Conservation (phyloP, 1,140 invertebrate genomes). For the Ganaspis sp. region DNA sequence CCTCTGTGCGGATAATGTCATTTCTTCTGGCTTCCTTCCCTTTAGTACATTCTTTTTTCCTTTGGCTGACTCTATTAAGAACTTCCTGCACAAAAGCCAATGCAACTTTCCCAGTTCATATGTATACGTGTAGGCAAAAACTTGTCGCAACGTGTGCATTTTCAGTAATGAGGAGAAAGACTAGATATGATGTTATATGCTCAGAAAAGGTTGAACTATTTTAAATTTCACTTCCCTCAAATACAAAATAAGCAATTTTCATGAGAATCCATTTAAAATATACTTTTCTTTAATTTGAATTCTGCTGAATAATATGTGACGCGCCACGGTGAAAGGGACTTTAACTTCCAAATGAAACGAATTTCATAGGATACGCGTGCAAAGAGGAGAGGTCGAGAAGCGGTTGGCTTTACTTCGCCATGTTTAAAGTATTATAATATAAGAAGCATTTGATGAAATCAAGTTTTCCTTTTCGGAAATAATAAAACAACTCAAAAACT, state of each 20-base stretch:
- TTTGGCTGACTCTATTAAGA: constrained; percentile 55
- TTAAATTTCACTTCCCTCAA: constrained; percentile 40
- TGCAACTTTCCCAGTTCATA: constrained; percentile 50
- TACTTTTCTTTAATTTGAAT: too few relatives aligned
- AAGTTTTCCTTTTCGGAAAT: too few relatives aligned
- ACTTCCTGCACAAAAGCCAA: constrained; percentile 51
- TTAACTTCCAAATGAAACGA: too few relatives aligned
- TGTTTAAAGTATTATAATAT: too few relatives aligned
- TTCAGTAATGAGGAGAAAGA: constrained; percentile 48
- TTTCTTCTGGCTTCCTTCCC: constrained; percentile 54
- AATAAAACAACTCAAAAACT: too few relatives aligned
- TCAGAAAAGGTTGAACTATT: neutral
- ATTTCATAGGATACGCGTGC: too few relatives aligned
- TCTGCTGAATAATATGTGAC: too few relatives aligned
- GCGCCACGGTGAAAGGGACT: too few relatives aligned
- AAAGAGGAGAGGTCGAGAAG: too few relatives aligned
- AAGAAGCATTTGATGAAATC: too few relatives aligned
- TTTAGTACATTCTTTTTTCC: constrained; percentile 48
- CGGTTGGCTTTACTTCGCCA: too few relatives aligned
- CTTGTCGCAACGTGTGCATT: constrained; percentile 44
- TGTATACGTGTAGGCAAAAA: constrained; percentile 17
- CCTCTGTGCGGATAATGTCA: constrained; percentile 62
- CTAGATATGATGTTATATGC: constrained; percentile 42
- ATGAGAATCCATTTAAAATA: too few relatives aligned
- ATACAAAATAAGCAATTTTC: constrained; percentile 32